Base-by-base conservation (phyloP, 2,888 invertebrate genomes). In the Baronia brevicornis region DNA sequence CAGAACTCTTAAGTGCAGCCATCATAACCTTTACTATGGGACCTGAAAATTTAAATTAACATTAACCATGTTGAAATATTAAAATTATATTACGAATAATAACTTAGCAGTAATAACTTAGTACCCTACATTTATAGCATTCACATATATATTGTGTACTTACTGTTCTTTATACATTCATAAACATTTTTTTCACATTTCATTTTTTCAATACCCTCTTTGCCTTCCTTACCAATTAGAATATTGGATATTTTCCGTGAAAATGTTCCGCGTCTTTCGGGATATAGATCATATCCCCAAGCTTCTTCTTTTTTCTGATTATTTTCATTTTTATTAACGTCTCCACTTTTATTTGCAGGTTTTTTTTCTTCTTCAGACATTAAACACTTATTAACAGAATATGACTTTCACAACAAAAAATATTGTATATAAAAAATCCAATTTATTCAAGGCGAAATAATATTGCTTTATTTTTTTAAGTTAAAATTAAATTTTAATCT, bases 11-110 rank as follows among this genome's bases (percentile, higher is more conserved):
- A 5, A 96, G 71, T 6, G 96, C 96, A 30, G 89, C 90, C 87
- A 95, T 86, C 93, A 96, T 91, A 9, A 95, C 67, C 70, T 92
- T 93, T 0, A 96, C 91, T 18, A 95, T 71, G 2, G 94, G 90
- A 86, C 88, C 91, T 91, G 51, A 39, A 64, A 59, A n/a, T n/a
- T n/a, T n/a, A n/a, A n/a, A n/a, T n/a, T n/a, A n/a, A n/a, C n/a
- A n/a, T n/a, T n/a, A n/a, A n/a, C n/a, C n/a, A n/a, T n/a, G n/a
- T n/a, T n/a, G n/a, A n/a, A n/a, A n/a, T n/a, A n/a, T n/a, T n/a
- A n/a, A n/a, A n/a, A n/a, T n/a, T n/a, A n/a, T n/a, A n/a, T n/a
- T n/a, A n/a, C n/a, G n/a, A n/a, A n/a, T n/a, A n/a, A n/a, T n/a
- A n/a, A n/a, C n/a, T n/a, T n/a, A n/a, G n/a, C n/a, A n/a, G n/a